Base-by-base conservation (phyloP, 2,113 vertebrate genomes). In the Xenopus laevis region DNA sequence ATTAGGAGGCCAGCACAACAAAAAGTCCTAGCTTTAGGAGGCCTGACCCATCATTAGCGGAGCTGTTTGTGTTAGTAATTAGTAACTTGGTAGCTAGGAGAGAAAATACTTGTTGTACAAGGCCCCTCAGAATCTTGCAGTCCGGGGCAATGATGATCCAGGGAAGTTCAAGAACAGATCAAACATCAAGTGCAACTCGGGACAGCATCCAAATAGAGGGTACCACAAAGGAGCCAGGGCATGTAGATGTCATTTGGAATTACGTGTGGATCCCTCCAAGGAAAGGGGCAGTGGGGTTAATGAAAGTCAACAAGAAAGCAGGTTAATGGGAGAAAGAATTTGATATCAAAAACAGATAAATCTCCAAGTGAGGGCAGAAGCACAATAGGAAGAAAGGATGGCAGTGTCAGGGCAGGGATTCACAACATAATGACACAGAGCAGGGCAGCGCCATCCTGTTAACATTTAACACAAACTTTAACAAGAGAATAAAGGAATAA, bases 281-380 rank as follows among this genome's bases (percentile, higher is more conserved):
- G 87, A 92, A 87, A 81, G 81, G 90, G 91, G 91, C 89, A 79
- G 13, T 40, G 45, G 57, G 95, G 95, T 96, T 94, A 96, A 91
- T 92, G 91, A 95, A 98, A 97, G 96, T 97, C 96, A 98, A 98
- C 95, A 97, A 92, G 94, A 93, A 92, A 89, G 86, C 90, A 92
- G 93, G 89, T 91, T 94, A 91, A 95, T 91, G 91, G 93, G 81
- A 93, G 90, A 92, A 94, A 90, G 92, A 95, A 95, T 95, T 95
- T 95, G 88, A 95, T 96, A 98, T 98, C 87, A 97, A 98, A 98
- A 96, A 95, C 93, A 92, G 94, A 97, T 98, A 98, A 97, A 98
- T 98, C 95, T 97, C 89, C 83, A 83, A 78, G 85, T 83, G 82
- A 92, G 93, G 89, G 93, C 94, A 95, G 89, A 71, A 67, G 68